Evolutionary conservation across 1,140 invertebrate genomes (phyloP), one percentile per base, ranked within the genome.

Genomic region (Glossosoma conforme): DNA sequence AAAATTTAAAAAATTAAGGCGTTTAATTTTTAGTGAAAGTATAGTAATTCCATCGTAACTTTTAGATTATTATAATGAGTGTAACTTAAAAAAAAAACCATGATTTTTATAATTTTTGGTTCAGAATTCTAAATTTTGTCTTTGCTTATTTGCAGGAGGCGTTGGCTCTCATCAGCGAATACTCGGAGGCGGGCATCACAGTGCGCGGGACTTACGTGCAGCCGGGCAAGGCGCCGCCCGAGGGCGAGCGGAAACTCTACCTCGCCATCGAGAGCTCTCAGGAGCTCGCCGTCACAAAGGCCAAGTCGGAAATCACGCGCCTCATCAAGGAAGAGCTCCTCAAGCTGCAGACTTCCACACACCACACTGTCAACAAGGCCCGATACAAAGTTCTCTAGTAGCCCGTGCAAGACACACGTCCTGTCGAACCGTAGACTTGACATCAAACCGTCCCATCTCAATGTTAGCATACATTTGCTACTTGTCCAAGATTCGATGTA

Each of bases 241-340:
- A 97, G 58, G 96, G 93, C 9, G 97, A 99, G 60, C 76, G 96
- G 10, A 98, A 98, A 67, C 75, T 99, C 0, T 99, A 98, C 69
- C 75, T 99, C 30, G 94, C 96, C n/a, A 97, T 99, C 63, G 97
- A 99, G 68, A 97, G 94, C 50, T 96, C 94, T 1, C 96, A 89
- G 62, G 96, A 99, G 69, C 77, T 97, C 38, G 91, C 96, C 8
- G 92, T 99, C 1, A 90, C 92, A 36, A 97, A 98, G 74, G 97
- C 97, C 1, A 98, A 98, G 70, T 91, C 91, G 13, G 97, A 99
- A 76, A 97, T 99, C 22, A 95, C 95, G 1, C 79, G 97, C 9
- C 81, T 99, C 10, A 97, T 99, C 60, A 97, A 97, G 68, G 97
- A 99, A 70, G 96, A 98, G 70, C 78, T 98, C 19, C 82, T 97